Conservation (phyloP, 2,797 vertebrate species). For the Tiaroga cobitis region DNA sequence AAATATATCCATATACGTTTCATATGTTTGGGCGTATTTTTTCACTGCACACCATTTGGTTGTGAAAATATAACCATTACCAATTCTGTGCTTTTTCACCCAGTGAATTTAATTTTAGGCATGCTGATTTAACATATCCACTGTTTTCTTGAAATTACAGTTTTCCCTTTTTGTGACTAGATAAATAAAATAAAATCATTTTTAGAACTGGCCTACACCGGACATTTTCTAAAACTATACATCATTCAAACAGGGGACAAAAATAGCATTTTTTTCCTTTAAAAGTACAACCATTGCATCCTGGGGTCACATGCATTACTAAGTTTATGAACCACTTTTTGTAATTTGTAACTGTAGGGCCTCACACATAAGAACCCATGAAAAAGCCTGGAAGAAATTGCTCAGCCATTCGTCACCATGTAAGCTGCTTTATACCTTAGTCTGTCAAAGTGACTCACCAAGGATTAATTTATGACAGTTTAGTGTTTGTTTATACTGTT, state of each 20-base stretch:
- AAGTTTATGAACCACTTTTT: neutral
- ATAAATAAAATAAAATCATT: neutral
- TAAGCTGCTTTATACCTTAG: constrained; percentile 6
- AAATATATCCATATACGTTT: neutral
- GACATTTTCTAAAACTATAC: neutral
- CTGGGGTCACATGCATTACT: neutral
- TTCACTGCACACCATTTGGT: neutral
- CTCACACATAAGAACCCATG: neutral
- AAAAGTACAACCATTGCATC: neutral
- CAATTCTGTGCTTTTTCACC: no score
- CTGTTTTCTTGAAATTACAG: neutral
- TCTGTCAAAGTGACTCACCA: constrained; percentile 18
- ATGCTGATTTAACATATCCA: neutral
- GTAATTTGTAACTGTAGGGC: neutral
- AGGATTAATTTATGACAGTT: constrained; percentile 9
- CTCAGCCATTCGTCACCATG: neutral
- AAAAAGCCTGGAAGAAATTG: constrained; percentile 35
- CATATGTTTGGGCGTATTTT: neutral
- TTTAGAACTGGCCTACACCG: neutral
- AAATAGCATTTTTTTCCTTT: neutral
- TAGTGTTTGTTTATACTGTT: neutral
- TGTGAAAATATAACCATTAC: neutral
- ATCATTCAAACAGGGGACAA: neutral
- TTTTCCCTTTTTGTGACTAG: neutral
- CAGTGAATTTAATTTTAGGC: neutral